phyloP scores from a whole-genome alignment of 2,113 vertebrate genomes.

The Urocitellus parryii region DNA sequence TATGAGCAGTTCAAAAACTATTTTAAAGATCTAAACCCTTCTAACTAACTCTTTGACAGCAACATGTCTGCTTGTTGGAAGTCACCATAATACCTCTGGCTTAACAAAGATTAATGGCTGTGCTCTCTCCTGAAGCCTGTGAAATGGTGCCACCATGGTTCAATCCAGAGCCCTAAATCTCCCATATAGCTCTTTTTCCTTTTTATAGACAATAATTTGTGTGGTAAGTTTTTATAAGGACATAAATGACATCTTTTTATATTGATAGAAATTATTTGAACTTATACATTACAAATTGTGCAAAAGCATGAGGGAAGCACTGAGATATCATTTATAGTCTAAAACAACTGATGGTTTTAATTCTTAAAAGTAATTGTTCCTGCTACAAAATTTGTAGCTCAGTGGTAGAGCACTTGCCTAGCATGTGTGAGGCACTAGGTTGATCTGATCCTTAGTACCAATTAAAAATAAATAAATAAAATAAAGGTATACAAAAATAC shows the following conservation, averaged over 20 bases:
- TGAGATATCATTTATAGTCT: neutral
- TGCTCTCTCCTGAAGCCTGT: neutral
- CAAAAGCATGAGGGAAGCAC: neutral
- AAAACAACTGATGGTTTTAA: neutral
- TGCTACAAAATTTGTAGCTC: too few relatives aligned
- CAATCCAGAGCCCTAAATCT: neutral
- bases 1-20: constrained; percentile 52
- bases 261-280: neutral
- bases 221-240: constrained; percentile 23
- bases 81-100: neutral
- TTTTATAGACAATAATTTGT: neutral
- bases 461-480: too few relatives aligned
- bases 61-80: constrained; percentile 5
- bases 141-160: neutral
- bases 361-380: neutral
- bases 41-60: neutral
- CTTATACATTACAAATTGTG: neutral
- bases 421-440: too few relatives aligned
- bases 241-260: constrained; percentile 22
- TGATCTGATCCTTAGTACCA: too few relatives aligned
- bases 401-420: too few relatives aligned
- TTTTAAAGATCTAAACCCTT: constrained; percentile 53
- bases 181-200: neutral
- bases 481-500: too few relatives aligned
- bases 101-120: neutral